These are phyloP conservation scores for Temnothorax longispinosus DNA, from an alignment of 1,140 invertebrate genomes.

Conservation along the genomic window DNA sequence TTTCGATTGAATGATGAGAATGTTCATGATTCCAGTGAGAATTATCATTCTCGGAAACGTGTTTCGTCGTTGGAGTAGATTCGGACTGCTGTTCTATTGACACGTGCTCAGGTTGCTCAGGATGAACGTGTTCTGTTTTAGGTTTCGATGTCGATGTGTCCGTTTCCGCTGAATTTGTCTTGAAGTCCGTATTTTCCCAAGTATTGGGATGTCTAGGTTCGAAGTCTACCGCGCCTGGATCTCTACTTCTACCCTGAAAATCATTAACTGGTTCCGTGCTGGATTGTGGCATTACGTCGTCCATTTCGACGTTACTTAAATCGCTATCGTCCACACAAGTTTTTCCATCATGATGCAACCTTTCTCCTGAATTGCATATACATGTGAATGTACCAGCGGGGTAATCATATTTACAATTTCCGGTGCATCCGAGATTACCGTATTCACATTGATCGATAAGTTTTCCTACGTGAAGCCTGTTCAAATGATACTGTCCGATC, in stretches of 20 bases:
- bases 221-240: conserved; percentile 79
- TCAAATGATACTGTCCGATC: conserved; percentile 80
- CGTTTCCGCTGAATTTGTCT: neutral
- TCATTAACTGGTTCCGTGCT: conserved; percentile 68
- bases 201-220: conserved; percentile 79
- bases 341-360: conserved; percentile 84
- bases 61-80: conserved; percentile 69
- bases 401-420: conserved; percentile 91
- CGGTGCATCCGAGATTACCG: conserved; percentile 91
- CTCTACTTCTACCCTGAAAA: conserved; percentile 81
- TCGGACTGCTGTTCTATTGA: conserved; percentile 65
- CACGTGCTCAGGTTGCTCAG: conserved; percentile 69
- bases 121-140: conserved; percentile 4
- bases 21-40: conserved; percentile 14
- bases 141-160: neutral
- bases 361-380: conserved; percentile 88
- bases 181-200: conserved; percentile 70
- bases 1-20: conserved; percentile 59
- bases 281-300: conserved; percentile 52
- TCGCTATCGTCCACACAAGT: conserved; percentile 81
- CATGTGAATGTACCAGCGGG: conserved; percentile 88
- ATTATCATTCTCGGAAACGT: conserved; percentile 35
- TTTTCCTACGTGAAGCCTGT: conserved; percentile 75
- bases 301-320: conserved; percentile 77
- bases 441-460: conserved; percentile 91